phyloP scores from a whole-genome alignment of 2,113 vertebrate genomes.

The Aspidoscelis tigris region DNA sequence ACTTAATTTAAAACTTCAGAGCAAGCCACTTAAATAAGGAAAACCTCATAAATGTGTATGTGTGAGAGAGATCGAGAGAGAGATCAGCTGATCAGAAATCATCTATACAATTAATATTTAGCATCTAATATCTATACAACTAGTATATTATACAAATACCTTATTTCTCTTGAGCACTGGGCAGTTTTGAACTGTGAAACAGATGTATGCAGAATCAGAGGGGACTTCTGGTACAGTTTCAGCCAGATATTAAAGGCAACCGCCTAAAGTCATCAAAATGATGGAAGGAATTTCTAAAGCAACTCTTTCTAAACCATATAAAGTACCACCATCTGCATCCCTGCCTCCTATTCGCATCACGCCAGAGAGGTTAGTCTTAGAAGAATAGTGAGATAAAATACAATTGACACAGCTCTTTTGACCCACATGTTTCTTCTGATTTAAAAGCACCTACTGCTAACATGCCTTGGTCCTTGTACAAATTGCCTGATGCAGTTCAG shows the following conservation, averaged over 20 bases:
- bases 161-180: not conserved
- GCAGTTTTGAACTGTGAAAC: not conserved
- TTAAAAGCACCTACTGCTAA: not conserved
- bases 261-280: not conserved
- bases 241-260: not conserved
- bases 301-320: not conserved
- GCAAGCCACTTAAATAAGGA: no score
- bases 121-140: no score
- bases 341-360: not conserved
- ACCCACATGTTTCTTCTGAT: not conserved
- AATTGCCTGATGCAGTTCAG: not conserved
- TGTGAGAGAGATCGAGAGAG: not conserved
- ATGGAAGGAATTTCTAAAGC: not conserved
- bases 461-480: slow-evolving; percentile 2
- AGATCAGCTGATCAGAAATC: not conserved
- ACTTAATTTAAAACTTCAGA: no score
- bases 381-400: not conserved
- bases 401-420: not conserved
- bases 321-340: not conserved
- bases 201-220: not conserved
- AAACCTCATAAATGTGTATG: no score
- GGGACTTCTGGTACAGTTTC: not conserved
- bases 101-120: not conserved
- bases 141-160: not conserved
- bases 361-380: not conserved